phyloP scores from a whole-genome alignment of 2,888 invertebrate species.

The Pachliopta kotzebuea region DNA sequence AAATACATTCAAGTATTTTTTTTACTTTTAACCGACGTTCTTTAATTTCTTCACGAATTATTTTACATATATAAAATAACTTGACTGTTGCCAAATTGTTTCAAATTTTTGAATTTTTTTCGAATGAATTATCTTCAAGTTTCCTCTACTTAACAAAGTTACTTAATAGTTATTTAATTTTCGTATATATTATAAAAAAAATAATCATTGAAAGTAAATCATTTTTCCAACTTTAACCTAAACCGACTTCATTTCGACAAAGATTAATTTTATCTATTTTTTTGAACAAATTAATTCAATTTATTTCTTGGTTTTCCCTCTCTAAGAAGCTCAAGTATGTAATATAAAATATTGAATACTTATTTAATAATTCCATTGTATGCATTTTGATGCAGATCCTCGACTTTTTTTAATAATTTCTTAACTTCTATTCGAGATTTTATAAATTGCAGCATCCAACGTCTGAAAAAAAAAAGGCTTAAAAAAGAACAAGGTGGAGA shows the following conservation, averaged over 20 bases:
- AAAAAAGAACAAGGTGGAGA: no score
- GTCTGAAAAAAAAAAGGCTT: no score
- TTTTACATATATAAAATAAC: no score
- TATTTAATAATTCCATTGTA: conserved; percentile 1
- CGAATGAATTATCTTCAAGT: neutral
- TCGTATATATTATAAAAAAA: neutral
- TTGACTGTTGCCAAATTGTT: no score
- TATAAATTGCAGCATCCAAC: no score
- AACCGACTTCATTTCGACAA: neutral
- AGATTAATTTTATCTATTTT: neutral
- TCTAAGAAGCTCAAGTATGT: conserved; percentile 41
- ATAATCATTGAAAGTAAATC: neutral
- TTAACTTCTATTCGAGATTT: no score
- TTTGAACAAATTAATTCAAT: neutral
- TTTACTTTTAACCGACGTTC: no score
- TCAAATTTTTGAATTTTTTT: no score
- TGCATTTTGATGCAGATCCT: conserved; percentile 23
- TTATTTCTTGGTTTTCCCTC: neutral
- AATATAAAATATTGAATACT: conserved; percentile 17
- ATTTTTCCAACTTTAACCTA: conserved; percentile 1
- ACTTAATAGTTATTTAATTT: neutral
- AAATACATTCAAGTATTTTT: no score
- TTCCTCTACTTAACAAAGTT: neutral
- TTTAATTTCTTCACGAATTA: no score
- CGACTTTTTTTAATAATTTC: neutral